These are phyloP conservation scores for Vidua chalybeata DNA, from an alignment of 2,113 vertebrate genomes.

Conservation along the genomic window DNA sequence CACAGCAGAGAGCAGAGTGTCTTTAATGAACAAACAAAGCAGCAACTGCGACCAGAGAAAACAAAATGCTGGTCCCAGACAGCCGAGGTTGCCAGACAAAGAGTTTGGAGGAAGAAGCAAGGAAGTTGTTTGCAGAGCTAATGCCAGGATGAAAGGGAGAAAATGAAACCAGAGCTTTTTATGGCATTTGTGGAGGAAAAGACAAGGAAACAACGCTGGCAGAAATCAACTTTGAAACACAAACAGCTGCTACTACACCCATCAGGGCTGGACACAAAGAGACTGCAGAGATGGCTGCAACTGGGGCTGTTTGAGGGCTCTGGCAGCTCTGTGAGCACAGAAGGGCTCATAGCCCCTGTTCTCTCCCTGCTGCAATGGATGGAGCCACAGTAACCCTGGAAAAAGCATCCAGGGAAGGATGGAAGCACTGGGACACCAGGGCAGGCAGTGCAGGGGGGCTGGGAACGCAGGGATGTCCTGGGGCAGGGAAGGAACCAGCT, in stretches of 20 bases:
- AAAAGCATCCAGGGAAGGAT: not conserved
- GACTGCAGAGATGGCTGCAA: not conserved
- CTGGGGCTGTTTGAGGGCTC: not conserved
- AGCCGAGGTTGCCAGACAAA: not conserved
- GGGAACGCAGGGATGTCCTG: not conserved
- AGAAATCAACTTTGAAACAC: not conserved
- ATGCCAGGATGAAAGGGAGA: constrained; percentile 24
- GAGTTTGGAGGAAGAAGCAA: not conserved
- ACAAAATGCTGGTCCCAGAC: constrained; percentile 23
- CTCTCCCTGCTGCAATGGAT: not conserved
- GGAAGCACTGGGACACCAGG: not conserved
- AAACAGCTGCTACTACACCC: not conserved
- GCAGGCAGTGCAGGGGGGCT: not conserved
- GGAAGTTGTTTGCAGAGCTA: constrained; percentile 39
- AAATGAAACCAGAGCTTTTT: constrained; percentile 37
- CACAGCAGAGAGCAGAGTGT: constrained; percentile 13
- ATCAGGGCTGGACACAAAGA: not conserved
- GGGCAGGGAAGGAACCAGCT: not conserved
- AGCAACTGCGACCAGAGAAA: not conserved
- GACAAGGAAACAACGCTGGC: not conserved
- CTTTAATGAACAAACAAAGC: constrained; percentile 36
- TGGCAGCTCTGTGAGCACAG: not conserved
- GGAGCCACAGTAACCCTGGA: not conserved
- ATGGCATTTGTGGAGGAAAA: not conserved
- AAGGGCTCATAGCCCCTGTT: not conserved